Evolutionary conservation across 2,888 invertebrate species (phyloP).

Genomic region (Mythimna loreyi): DNA sequence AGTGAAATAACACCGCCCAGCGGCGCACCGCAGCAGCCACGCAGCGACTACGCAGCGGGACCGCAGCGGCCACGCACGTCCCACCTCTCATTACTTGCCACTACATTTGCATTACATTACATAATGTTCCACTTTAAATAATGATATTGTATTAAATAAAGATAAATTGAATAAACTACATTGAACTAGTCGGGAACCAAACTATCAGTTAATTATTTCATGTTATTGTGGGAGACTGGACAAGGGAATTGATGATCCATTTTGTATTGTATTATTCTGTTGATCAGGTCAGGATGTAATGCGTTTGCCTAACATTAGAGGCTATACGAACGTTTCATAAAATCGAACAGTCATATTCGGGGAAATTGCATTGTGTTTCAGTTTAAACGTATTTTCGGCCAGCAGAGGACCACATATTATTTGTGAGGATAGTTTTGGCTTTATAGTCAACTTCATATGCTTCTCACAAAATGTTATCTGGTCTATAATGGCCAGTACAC

Average conservation of each 20-base stretch:
- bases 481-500: not conserved
- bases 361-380: conserved; percentile 35
- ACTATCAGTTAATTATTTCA: conserved; percentile 21
- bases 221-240: conserved; percentile 27
- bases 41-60: conserved; percentile 38
- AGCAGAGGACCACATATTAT: conserved; percentile 9
- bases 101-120: conserved; percentile 54
- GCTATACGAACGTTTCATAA: not conserved
- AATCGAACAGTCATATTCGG: conserved; percentile 27
- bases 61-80: conserved; percentile 32
- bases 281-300: conserved; percentile 7
- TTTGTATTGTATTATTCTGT: conserved; percentile 11
- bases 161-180: conserved; percentile 49
- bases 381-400: conserved; percentile 13
- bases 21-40: conserved; percentile 43
- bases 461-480: not conserved
- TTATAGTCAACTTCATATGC: not conserved
- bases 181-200: conserved; percentile 4
- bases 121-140: conserved; percentile 51
- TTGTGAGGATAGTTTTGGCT: conserved; percentile 22
- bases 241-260: conserved; percentile 20
- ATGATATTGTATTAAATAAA: conserved; percentile 23
- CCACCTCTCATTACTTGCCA: conserved; percentile 48
- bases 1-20: conserved; percentile 12
- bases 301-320: conserved; percentile 7